Evolutionary conservation across 64 coral and sea anemone genomes (phyloP).

Genomic region (Stichodactyla helianthus): DNA sequence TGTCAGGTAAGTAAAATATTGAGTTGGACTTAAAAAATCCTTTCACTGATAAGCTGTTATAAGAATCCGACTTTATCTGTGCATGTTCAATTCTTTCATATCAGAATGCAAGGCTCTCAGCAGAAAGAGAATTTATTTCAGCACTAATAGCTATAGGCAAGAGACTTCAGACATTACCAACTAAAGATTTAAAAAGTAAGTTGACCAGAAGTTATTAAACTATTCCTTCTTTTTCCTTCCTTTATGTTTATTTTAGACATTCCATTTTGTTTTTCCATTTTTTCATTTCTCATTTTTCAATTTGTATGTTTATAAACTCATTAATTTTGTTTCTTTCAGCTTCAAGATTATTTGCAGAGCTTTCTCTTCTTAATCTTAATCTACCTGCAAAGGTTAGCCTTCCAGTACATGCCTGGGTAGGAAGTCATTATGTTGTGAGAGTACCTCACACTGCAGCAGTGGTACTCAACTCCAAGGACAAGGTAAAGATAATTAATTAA

Average conservation of each 20-base stretch:
- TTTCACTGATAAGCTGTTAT: too few relatives aligned
- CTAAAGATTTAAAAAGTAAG: conserved; percentile 94
- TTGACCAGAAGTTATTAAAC: background rate
- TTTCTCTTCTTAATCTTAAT: conserved; percentile 92
- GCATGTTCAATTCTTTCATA: too few relatives aligned
- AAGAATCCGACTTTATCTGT: too few relatives aligned
- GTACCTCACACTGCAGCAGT: conserved; percentile 95
- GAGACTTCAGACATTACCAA: conserved; percentile 70
- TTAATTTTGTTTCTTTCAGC: conserved; percentile 38
- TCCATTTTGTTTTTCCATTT: background rate
- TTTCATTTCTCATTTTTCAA: too few relatives aligned
- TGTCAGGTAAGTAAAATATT: conserved; percentile 59
- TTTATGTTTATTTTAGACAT: background rate
- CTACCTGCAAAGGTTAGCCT: conserved; percentile 84
- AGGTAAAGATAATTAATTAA: conserved; percentile 42
- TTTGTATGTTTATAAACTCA: background rate
- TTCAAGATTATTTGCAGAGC: conserved; percentile 85
- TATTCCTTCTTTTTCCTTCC: too few relatives aligned
- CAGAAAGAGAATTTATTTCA: conserved; percentile 95
- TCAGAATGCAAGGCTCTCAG: conserved; percentile 83
- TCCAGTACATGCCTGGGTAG: conserved; percentile 67
- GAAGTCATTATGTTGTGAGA: conserved; percentile 95
- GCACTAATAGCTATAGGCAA: conserved; percentile 78
- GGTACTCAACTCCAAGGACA: conserved; percentile 97
- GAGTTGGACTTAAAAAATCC: too few relatives aligned